These are phyloP conservation scores for Ceratosolen fusciceps DNA, from an alignment of 1,140 invertebrate genomes.

Conservation along the genomic window DNA sequence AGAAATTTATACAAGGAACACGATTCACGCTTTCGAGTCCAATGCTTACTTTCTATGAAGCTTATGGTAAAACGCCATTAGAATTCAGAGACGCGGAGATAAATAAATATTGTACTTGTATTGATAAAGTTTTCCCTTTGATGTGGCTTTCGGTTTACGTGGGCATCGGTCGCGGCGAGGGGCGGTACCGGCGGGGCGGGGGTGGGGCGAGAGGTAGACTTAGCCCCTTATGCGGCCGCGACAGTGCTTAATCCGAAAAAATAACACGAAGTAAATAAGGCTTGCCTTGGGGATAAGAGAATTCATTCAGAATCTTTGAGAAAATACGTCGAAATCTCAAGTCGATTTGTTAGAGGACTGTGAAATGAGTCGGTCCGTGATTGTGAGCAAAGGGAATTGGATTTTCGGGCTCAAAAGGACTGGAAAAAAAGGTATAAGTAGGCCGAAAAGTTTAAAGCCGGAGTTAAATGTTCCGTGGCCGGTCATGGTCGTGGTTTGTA, in stretches of 20 bases:
- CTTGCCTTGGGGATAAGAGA: no score
- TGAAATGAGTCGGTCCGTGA: not conserved
- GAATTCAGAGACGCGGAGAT: constrained; percentile 1
- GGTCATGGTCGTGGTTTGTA: not conserved
- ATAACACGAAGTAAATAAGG: not conserved
- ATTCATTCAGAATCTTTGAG: not conserved
- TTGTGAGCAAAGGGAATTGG: not conserved
- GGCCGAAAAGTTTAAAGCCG: not conserved
- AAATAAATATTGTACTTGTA: not conserved
- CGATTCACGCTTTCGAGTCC: constrained; percentile 30
- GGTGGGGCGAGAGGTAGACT: no score
- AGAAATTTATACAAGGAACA: constrained; percentile 35
- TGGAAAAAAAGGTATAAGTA: not conserved
- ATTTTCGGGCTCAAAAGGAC: not conserved
- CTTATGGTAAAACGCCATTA: constrained; percentile 13
- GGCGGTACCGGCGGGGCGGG: no score
- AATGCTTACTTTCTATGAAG: constrained; percentile 19
- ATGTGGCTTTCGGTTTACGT: no score
- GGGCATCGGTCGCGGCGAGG: no score
- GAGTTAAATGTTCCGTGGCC: not conserved
- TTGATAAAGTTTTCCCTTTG: not conserved
- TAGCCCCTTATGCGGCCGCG: not conserved
- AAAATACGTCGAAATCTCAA: not conserved
- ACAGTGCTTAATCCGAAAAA: not conserved
- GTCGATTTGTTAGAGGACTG: not conserved